Evolutionary conservation across 2,797 vertebrate genomes (phyloP).

Genomic region (Pseudochirops cupreus): DNA sequence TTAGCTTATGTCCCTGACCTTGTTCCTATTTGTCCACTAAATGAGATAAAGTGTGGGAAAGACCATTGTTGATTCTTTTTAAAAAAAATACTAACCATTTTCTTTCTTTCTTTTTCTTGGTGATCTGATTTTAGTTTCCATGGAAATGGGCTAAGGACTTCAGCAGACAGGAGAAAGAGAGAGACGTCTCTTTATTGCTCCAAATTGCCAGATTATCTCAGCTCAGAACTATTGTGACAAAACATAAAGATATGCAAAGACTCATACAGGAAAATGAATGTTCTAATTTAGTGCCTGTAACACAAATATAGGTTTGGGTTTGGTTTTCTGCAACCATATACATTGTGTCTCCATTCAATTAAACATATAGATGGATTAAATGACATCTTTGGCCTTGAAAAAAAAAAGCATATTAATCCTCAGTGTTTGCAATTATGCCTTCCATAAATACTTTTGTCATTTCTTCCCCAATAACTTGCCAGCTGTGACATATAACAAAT

Average conservation of each 20-base stretch:
- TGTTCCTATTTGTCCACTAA: constrained; percentile 48
- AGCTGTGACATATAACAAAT: constrained; percentile 30
- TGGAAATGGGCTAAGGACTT: constrained; percentile 80
- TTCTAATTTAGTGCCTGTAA: constrained; percentile 65
- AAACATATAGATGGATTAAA: constrained; percentile 47
- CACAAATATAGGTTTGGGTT: constrained; percentile 53
- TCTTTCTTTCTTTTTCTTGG: not conserved
- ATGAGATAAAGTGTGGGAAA: constrained; percentile 56
- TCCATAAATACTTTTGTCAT: constrained; percentile 28
- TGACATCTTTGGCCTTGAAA: not conserved
- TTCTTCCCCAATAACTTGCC: constrained; percentile 34
- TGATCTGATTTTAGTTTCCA: constrained; percentile 78
- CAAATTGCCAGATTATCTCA: constrained; percentile 65
- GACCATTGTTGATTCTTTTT: constrained; percentile 10
- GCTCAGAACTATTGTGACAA: constrained; percentile 67
- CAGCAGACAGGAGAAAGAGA: constrained; percentile 73
- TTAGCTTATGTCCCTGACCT: constrained; percentile 23
- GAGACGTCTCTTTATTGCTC: constrained; percentile 74
- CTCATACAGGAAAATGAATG: constrained; percentile 61
- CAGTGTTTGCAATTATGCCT: constrained; percentile 14
- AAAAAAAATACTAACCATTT: constrained; percentile 22
- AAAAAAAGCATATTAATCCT: constrained; percentile 13
- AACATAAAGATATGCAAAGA: constrained; percentile 64
- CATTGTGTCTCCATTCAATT: constrained; percentile 49
- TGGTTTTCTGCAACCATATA: constrained; percentile 52